A percentile compares a stretch with the other conserved stretches of the same genome.
Evolutionary conservation across 2,888 invertebrate genomes (phyloP).

Genomic region (Salpingus planirostris): DNA sequence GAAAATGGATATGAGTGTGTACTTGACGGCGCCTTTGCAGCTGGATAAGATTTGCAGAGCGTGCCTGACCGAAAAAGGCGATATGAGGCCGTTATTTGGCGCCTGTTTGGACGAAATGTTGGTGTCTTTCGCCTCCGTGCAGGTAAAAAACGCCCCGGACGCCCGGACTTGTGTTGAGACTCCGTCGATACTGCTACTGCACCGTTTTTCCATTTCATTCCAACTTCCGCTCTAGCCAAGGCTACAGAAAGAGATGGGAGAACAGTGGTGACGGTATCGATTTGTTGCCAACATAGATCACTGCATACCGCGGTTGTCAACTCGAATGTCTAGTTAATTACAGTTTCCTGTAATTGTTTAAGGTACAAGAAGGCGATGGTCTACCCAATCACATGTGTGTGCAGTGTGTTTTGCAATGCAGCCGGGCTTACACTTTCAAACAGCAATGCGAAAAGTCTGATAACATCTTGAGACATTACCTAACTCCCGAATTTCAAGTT

Average conservation of each 20-base stretch:
- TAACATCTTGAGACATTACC: slow-evolving; percentile 36
- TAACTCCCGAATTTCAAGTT: slow-evolving; percentile 42
- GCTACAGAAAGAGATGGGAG: no score
- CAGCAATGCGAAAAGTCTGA: slow-evolving; percentile 44
- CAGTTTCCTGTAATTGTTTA: no score
- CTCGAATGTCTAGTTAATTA: no score
- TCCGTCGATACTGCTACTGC: no score
- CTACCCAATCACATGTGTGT: slow-evolving; percentile 44
- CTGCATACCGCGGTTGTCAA: no score
- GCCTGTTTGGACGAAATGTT: slow-evolving; percentile 46
- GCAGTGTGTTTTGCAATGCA: slow-evolving; percentile 46
- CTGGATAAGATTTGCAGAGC: slow-evolving; percentile 43
- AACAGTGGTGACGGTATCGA: no score
- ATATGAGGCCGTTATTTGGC: slow-evolving; percentile 44
- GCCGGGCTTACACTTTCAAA: slow-evolving; percentile 45
- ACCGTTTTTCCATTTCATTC: no score
- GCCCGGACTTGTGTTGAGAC: no score
- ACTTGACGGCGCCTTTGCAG: slow-evolving; percentile 39
- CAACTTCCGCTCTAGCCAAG: no score
- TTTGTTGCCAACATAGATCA: no score
- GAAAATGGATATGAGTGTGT: slow-evolving; percentile 40
- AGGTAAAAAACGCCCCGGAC: no score
- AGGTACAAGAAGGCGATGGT: slow-evolving; percentile 43
- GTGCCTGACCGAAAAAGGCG: slow-evolving; percentile 42
- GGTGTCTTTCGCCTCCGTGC: slow-evolving; percentile 38